Evolutionary conservation across 2,113 vertebrate species (phyloP).

Genomic region (Psittacus erithacus): DNA sequence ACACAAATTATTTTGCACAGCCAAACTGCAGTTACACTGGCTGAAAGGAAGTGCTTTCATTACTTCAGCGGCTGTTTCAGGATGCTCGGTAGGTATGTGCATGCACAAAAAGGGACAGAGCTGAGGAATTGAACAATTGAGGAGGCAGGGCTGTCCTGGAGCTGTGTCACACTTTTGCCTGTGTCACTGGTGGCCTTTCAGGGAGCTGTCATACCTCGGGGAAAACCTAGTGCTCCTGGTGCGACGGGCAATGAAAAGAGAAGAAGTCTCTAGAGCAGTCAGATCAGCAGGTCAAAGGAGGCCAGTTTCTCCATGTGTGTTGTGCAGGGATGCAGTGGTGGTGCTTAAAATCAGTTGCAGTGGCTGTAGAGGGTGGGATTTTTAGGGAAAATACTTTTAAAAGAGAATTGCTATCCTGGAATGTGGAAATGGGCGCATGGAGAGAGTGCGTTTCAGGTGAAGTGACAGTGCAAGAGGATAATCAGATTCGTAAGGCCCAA

Average conservation of each 20-base stretch:
- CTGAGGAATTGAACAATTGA: neutral
- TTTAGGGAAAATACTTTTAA: neutral
- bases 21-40: neutral
- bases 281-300: neutral
- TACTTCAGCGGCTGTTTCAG: neutral
- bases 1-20: neutral
- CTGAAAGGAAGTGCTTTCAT: neutral
- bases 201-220: neutral
- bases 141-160: neutral
- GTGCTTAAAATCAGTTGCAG: neutral
- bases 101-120: neutral
- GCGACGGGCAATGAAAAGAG: neutral
- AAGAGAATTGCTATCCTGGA: neutral
- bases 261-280: neutral
- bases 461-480: neutral
- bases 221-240: neutral
- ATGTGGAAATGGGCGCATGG: neutral
- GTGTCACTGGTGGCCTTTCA: neutral
- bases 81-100: neutral
- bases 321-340: accelerated
- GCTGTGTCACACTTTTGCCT: neutral
- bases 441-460: neutral
- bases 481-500: neutral
- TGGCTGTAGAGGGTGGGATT: neutral
- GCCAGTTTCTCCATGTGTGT: neutral